Base-by-base conservation (phyloP, 30 jellyfish, hydroid and myxozoan genomes). In the Hydractinia symbiolongicarpus region DNA sequence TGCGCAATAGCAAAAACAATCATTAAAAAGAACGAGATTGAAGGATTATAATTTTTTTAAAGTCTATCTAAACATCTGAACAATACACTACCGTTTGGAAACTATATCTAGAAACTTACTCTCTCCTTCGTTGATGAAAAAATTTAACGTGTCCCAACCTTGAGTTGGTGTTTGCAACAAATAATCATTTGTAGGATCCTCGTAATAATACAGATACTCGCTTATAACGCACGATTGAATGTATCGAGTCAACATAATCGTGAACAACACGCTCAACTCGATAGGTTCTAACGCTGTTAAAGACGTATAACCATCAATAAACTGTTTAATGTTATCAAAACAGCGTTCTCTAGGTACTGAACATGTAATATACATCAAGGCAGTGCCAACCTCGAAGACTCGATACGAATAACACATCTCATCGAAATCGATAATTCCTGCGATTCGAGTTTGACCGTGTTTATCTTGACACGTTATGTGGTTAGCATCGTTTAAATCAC, bases 351-450 rank as follows among this genome's bases (percentile, higher is more conserved):
- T 30, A 30, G 44, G 44, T 30, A 30, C 44, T 30, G 44, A 30
- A 30, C 44, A 30, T 30, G 44, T 30, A 30, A 76, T 9, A 66
- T 79, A 61, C 86, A 67, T 67, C 50, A 79, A 9, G 9, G 83
- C 66, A 15, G 87, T 66, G 49, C 84, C 87, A 1, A 79, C 9
- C 64, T 79, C 87, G 4, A 79, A 53, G 21, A 79, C 85, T 79
- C 69, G 71, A 66, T 79, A 66, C 1, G 87, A 79, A 6, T 40
- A 79, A 49, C 64, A 21, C 19, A 66, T 8, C 10, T 79, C 87
- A n/a, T 79, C 83, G 66, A 79, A 79, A 52, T 79, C 87, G 53
- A 79, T 19, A 40, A 79, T n/a, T 9, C 87, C 87, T 10, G 57
- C 61, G 8, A 79, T 21, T 30, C 44, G 44, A 30, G 44, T 30